Evolutionary conservation across 2,888 invertebrate species (phyloP).

Genomic region (Matsumyia berberina): DNA sequence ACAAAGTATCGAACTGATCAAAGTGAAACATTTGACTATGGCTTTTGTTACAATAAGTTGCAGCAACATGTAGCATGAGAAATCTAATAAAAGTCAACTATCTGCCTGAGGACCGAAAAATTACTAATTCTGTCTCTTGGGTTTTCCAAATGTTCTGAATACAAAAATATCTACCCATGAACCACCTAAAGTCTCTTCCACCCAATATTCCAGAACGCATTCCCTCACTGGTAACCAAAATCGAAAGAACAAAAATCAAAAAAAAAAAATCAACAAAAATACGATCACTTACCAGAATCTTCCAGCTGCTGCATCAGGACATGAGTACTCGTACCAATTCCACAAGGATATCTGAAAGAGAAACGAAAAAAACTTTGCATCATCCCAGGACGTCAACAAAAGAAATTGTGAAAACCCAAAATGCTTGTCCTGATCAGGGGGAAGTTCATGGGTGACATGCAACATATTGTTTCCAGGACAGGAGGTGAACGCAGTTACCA

Average conservation of each 20-base stretch:
- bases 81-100: too few species aligned
- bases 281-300: background rate
- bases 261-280: slow-evolving; percentile 1
- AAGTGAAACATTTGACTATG: too few species aligned
- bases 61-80: too few species aligned
- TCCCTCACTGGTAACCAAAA: slow-evolving; percentile 1
- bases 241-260: slow-evolving; percentile 5
- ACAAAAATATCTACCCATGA: too few species aligned
- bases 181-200: too few species aligned
- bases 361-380: slow-evolving; percentile 46
- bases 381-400: slow-evolving; percentile 30
- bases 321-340: slow-evolving; percentile 21
- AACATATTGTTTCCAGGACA: slow-evolving; percentile 70
- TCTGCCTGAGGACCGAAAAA: too few species aligned
- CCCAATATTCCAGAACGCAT: background rate
- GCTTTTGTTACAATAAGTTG: too few species aligned
- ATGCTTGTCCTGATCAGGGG: slow-evolving; percentile 34
- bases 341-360: slow-evolving; percentile 20
- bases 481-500: slow-evolving; percentile 57
- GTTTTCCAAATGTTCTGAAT: too few species aligned
- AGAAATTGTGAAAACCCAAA: slow-evolving; percentile 35
- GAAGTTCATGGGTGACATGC: slow-evolving; percentile 50
- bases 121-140: too few species aligned
- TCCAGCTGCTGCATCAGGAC: slow-evolving; percentile 60
- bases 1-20: too few species aligned